phyloP scores from a whole-genome alignment of 2,888 invertebrate genomes.

The Hoplodrina blanda region DNA sequence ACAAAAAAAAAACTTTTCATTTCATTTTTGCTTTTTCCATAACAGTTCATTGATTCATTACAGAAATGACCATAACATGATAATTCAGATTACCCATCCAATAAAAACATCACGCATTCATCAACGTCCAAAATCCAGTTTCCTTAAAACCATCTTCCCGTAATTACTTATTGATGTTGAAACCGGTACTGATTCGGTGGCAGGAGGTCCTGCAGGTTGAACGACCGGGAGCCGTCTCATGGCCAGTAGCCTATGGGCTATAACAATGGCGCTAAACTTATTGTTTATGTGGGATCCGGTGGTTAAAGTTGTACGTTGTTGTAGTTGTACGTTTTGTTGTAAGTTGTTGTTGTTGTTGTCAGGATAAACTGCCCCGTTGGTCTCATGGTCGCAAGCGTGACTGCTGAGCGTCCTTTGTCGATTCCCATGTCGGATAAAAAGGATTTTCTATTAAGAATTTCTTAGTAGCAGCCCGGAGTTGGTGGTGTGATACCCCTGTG shows the following conservation, averaged over 20 bases:
- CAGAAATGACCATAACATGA: neutral
- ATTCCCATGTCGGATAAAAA: too few species aligned
- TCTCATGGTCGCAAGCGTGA: too few species aligned
- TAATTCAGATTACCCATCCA: neutral
- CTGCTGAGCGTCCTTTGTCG: too few species aligned
- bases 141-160: slow-evolving; percentile 5
- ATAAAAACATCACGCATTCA: slow-evolving; percentile 13
- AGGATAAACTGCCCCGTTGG: neutral
- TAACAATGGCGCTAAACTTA: slow-evolving; percentile 61
- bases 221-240: slow-evolving; percentile 70
- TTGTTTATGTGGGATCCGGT: slow-evolving; percentile 49
- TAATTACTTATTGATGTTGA: slow-evolving; percentile 54
- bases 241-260: slow-evolving; percentile 58
- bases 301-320: slow-evolving; percentile 26
- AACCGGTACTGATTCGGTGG: slow-evolving; percentile 62
- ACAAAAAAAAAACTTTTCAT: too few species aligned
- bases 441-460: neutral
- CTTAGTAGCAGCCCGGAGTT: too few species aligned
- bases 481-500: too few species aligned
- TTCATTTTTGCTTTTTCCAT: too few species aligned
- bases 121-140: slow-evolving; percentile 31
- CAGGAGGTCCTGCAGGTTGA: slow-evolving; percentile 71
- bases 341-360: too few species aligned
- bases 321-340: too few species aligned
- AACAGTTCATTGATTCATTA: too few species aligned